Evolutionary conservation across 2,113 vertebrate species (phyloP).

Genomic region (Onychostoma macrolepis): DNA sequence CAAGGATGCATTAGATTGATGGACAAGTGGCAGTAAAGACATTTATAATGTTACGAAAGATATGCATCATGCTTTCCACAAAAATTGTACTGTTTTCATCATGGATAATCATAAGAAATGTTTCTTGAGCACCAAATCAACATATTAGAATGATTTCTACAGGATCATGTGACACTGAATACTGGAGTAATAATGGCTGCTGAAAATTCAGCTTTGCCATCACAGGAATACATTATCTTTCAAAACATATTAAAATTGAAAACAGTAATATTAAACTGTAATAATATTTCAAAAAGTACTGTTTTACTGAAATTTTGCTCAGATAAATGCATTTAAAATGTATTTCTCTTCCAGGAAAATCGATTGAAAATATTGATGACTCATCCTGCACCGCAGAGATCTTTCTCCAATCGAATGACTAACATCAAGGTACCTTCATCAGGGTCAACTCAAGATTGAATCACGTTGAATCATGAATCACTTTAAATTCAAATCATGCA

Average conservation of each 20-base stretch:
- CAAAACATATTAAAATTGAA: neutral
- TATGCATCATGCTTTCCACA: neutral
- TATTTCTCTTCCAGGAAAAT: neutral
- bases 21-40: neutral
- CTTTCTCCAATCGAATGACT: neutral
- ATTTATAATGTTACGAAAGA: neutral
- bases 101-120: neutral
- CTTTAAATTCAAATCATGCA: constrained; percentile 9
- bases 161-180: neutral
- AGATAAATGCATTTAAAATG: constrained; percentile 6
- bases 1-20: neutral
- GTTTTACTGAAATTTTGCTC: too few species aligned
- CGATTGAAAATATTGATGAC: neutral
- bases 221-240: neutral
- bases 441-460: neutral
- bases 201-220: neutral
- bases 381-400: neutral
- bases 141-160: neutral
- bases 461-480: neutral
- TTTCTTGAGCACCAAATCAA: neutral
- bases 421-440: neutral
- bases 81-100: neutral
- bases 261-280: neutral
- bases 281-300: neutral
- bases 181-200: neutral